Evolutionary conservation across 1,140 invertebrate genomes (phyloP), one percentile per base, ranked within the genome.

Genomic region (Hydropsyche tenuis): DNA sequence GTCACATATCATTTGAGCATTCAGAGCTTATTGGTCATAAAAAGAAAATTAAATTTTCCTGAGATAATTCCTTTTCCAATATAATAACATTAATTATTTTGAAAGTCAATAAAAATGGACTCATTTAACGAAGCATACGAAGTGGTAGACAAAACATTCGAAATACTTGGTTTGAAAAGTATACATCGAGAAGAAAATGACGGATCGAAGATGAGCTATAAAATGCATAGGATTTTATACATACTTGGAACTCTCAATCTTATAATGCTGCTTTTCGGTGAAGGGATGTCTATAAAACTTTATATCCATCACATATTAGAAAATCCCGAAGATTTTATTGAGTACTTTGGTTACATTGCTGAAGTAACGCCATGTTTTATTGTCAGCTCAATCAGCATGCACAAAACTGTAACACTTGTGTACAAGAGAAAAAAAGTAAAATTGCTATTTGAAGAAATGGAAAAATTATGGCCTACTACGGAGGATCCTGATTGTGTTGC

Each of bases 321-420:
- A 62, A 64, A 37, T 30, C 70, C 9, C 60, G 11, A 18, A 22
- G 20, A 56, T 56, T 56, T 56, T 22, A 4, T 56, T 2, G 16
- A 56, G 12, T 22, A 9, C 3, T 56, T 56, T 12, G 51, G 7
- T 6, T 11, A 72, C 18, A 65, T 71, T 20, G 69, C 75, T 9
- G 75, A 77, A 71, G 12, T 69, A 7, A 51, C 73, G 56, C 75
- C 75, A 3, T 73, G 72, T 51, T 72, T 72, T 11, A 62, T 77
- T 22, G 48, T 74, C 1, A 77, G 72, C 43, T 16, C 45, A 4
- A 53, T 73, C 11, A 18, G 72, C 12, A 1, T 60, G 1, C 12
- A 71, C 0, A 75, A 76, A 53, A 64, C 72, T 11, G 53, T 66
- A 7, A 75, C 46, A 4, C 18, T 76, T 11, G 37, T 73, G 1